A percentile compares a stretch with the other conserved stretches of the same genome.
Conservation (phyloP, 2,113 vertebrate species). For the Cinclus mexicanus region DNA sequence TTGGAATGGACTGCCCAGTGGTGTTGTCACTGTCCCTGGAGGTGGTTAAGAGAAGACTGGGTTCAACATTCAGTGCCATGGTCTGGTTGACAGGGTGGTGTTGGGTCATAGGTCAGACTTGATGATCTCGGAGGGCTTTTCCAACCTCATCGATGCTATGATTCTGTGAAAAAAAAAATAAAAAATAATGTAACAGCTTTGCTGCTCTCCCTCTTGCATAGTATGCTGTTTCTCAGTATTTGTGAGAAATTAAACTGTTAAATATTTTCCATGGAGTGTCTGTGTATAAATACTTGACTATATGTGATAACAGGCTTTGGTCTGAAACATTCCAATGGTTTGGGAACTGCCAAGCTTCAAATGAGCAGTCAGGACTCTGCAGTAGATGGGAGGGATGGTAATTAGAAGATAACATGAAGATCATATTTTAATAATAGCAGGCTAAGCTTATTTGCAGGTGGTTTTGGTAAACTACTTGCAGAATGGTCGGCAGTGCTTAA, state of each 20-base stretch:
- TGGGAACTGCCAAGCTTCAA: background rate
- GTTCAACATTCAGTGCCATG: background rate
- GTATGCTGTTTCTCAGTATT: background rate
- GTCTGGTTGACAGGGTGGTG: background rate
- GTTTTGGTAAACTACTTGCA: background rate
- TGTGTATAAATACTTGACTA: background rate
- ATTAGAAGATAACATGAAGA: background rate
- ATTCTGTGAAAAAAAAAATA: background rate
- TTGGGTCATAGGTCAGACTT: background rate
- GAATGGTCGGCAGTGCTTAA: background rate
- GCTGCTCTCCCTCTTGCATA: background rate
- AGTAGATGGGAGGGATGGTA: background rate
- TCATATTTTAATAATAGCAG: background rate
- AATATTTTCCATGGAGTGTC: background rate
- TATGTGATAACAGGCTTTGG: background rate
- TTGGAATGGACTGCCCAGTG: background rate
- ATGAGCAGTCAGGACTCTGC: background rate
- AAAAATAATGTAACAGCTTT: background rate
- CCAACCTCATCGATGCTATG: accelerated
- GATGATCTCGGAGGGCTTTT: background rate
- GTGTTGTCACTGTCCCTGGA: background rate
- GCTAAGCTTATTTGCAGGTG: background rate
- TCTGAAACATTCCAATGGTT: background rate
- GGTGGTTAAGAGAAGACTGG: background rate
- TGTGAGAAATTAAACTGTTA: background rate